Evolutionary conservation across 1,140 invertebrate genomes (phyloP), one percentile per base, ranked within the genome.

Genomic region (Monomorium pharaonis): DNA sequence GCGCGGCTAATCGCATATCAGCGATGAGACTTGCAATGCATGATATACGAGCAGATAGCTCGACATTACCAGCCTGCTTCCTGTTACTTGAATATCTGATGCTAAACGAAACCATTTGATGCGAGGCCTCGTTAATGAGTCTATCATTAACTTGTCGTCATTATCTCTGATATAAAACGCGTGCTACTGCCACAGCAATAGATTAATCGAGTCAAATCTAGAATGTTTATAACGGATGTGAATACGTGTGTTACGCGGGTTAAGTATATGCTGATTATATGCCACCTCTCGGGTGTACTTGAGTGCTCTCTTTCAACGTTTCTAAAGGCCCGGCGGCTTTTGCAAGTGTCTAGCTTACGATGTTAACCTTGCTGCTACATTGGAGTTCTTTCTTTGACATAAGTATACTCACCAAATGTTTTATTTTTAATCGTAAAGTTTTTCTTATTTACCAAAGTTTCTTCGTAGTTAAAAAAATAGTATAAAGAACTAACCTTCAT

Each of bases 161-260:
- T 90, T 90, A 90, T 90, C 81, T 81, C 74, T 33, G 83, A 85
- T 85, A 89, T 86, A 88, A 87, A 90, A 89, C 81, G 77, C 56
- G 75, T 84, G 88, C 62, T 58, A 74, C 77, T 87, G 72, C 80
- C 54, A 62, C 51, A 67, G 84, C 83, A 74, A 90, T 90, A 87
- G 88, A 90, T 90, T 90, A 90, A 90, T 90, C 88, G 83, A 72
- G n/a, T 69, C 49, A 58, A 78, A 90, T 89, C 89, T 89, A 89
- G 85, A 67, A 90, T 89, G 85, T 89, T 86, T 89, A 81, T 89
- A 87, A 87, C 72, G 86, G 70, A 86, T 63, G 75, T 80, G 85
- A 90, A 85, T 89, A 89, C 75, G 62, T 49, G n/a, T 51, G 30
- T 80, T 80, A 30, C 18, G 62, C 70, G 51, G 76, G 76, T 83